Percentiles rank a stretch among this genome's conserved stretches.
Evolutionary conservation across 2,888 invertebrate species (phyloP).

Genomic region (Clepsis dumicolana): DNA sequence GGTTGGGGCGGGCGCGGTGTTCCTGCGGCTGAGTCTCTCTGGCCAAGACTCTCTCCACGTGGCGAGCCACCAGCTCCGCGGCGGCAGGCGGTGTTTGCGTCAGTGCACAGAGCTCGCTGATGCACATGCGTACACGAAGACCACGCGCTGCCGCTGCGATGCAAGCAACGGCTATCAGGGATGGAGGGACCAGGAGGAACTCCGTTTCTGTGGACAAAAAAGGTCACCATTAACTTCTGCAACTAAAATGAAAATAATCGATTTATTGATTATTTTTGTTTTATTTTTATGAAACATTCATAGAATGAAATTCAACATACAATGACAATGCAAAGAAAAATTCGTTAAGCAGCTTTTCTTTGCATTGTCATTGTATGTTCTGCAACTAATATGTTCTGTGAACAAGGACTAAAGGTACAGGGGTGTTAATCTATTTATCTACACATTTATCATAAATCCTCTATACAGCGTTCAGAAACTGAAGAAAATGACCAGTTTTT

Average conservation of each 20-base stretch:
- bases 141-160: conserved; percentile 89
- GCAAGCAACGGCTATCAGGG: conserved; percentile 90
- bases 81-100: conserved; percentile 80
- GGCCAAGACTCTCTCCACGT: conserved; percentile 87
- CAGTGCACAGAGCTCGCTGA: conserved; percentile 76
- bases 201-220: conserved; percentile 88
- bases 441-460: no score
- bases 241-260: background rate
- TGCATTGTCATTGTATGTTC: no score
- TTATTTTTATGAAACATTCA: no score
- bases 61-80: conserved; percentile 84
- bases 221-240: background rate
- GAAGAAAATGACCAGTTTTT: no score
- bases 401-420: no score
- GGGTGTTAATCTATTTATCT: no score
- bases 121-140: conserved; percentile 77
- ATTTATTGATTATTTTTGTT: no score
- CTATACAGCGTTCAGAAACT: no score
- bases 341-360: no score
- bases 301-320: no score
- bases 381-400: no score
- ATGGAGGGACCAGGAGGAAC: conserved; percentile 89
- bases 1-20: conserved; percentile 65
- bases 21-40: conserved; percentile 84
- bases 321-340: no score